phyloP scores from a whole-genome alignment of 1,140 invertebrate genomes.

The Lepidurus arcticus region DNA sequence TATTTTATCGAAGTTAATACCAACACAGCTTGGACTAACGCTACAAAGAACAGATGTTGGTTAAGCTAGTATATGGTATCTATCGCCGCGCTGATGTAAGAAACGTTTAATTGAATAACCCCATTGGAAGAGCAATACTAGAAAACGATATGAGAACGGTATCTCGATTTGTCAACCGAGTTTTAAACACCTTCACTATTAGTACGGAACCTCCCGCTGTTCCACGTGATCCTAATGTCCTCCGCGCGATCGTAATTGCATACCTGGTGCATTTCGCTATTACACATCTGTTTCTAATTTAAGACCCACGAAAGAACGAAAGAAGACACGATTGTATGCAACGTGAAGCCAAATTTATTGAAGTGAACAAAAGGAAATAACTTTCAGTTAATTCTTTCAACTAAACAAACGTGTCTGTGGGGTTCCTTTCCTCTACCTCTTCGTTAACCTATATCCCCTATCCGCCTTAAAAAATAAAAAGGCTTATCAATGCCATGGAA shows the following conservation, averaged over 20 bases:
- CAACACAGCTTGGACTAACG: constrained; percentile 2
- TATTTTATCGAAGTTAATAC: background rate
- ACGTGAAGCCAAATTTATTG: too few relatives aligned
- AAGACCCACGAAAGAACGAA: background rate
- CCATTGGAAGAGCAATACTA: background rate
- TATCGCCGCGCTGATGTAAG: background rate
- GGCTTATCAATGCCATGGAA: background rate
- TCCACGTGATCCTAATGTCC: background rate
- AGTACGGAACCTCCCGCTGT: background rate
- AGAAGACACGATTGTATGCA: too few relatives aligned
- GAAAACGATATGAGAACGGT: background rate
- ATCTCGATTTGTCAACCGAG: background rate
- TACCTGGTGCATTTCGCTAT: background rate
- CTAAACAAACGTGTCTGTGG: too few relatives aligned
- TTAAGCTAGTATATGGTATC: background rate
- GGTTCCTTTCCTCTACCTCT: too few relatives aligned
- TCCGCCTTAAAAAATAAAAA: too few relatives aligned
- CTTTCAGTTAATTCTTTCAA: too few relatives aligned
- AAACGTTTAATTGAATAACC: background rate
- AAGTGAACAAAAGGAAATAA: too few relatives aligned
- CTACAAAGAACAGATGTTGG: background rate
- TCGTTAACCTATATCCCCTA: too few relatives aligned
- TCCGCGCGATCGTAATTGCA: background rate
- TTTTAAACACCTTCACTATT: background rate
- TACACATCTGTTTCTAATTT: background rate